Base-by-base conservation (phyloP, 2,797 vertebrate species). In the Helostoma temminkii region DNA sequence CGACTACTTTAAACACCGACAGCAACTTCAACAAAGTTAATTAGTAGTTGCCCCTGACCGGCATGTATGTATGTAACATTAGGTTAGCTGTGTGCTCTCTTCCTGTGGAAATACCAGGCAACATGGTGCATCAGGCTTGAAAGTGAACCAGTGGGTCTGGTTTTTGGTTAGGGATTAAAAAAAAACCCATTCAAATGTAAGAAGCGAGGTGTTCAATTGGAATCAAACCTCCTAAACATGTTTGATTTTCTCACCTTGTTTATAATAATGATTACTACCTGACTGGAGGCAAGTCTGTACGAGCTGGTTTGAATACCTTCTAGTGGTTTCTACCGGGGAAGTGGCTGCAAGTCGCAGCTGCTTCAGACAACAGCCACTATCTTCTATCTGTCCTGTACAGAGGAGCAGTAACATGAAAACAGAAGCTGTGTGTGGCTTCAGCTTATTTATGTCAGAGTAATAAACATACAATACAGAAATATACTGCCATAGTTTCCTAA, bases 291-390 rank as follows among this genome's bases (percentile, higher is more conserved):
- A 22, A 19, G 24, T 14, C 3, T 49, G 12, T 19, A 19, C 37
- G 10, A 36, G 46, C 9, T 36, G 59, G 21, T 26, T 21, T 49
- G 16, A 46, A 5, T 54, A 36, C 54, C 36, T 74, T 77, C 67
- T 50, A 42, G 61, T 24, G 6, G 25, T 57, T 84, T 81, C 63
- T 43, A 10, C 47, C 19, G 61, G 24, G 32, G 16, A 19, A 25
- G 66, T 26, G 60, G 34, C 46, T 37, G 48, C 16, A 41, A 54
- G 57, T 56, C 63, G 46, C 37, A 34, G 50, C 36, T 76, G n/a
- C n/a, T n/a, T n/a, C n/a, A n/a, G n/a, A n/a, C n/a, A n/a, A 22
- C 18, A 45, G 43, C 41, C n/a, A 7, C 22, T 22, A 3, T 6
- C 19, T 16, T 30, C 5, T 24, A 2, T 19, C 48, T 19, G 21